phyloP scores from a whole-genome alignment of 35 echinoderm and acorn worm genomes.

The Anneissia japonica region DNA sequence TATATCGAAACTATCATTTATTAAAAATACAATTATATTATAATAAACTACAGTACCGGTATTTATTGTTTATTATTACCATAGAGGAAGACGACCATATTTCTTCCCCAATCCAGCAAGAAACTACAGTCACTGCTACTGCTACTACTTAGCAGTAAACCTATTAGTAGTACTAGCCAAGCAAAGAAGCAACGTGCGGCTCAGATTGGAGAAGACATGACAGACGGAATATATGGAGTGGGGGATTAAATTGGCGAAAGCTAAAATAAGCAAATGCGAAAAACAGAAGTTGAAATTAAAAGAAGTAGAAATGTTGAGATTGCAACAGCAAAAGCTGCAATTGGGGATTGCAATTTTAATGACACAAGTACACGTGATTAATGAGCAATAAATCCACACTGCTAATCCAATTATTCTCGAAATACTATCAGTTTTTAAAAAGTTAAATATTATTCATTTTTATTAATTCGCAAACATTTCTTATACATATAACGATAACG shows the following conservation, averaged over 20 bases:
- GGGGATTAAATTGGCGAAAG: neutral
- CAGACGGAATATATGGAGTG: neutral
- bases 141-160: no score
- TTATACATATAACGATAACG: no score
- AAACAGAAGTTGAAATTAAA: neutral
- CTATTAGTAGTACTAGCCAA: neutral
- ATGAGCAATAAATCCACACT: neutral
- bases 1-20: no score
- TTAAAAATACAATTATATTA: no score
- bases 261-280: neutral
- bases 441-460: neutral
- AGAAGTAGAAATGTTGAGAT: neutral
- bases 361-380: neutral
- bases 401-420: no score
- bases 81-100: no score
- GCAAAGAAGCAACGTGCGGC: neutral
- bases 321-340: neutral
- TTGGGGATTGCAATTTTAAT: neutral
- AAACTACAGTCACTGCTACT: no score
- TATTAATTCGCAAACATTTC: neutral
- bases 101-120: no score
- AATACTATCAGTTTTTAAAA: neutral
- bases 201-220: no score
- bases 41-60: no score
- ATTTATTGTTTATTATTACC: no score